phyloP scores from a whole-genome alignment of 1,140 invertebrate genomes.

The Drosophila subpulchrella region DNA sequence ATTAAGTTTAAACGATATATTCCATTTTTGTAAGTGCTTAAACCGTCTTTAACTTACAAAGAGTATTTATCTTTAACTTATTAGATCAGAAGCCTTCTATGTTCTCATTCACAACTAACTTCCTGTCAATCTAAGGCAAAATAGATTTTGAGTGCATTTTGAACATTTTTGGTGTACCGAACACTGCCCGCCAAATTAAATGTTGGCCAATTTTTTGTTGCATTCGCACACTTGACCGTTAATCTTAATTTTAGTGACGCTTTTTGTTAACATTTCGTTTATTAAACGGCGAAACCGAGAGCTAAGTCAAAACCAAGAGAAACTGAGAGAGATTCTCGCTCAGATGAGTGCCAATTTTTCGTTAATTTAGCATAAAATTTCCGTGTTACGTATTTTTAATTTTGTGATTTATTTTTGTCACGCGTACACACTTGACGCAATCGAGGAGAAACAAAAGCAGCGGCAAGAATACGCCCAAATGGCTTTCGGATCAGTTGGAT shows the following conservation, averaged over 20 bases:
- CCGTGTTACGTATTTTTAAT: slow-evolving; percentile 69
- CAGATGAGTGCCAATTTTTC: slow-evolving; percentile 62
- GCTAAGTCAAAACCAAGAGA: not conserved
- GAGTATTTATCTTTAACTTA: slow-evolving; percentile 5
- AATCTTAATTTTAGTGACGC: slow-evolving; percentile 14
- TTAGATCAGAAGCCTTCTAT: not conserved
- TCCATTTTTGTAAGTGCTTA: not conserved
- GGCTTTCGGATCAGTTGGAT: slow-evolving; percentile 22
- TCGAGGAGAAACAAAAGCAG: slow-evolving; percentile 18
- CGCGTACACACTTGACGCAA: slow-evolving; percentile 59
- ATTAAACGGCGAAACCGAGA: slow-evolving; percentile 11
- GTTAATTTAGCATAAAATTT: slow-evolving; percentile 75
- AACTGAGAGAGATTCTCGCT: slow-evolving; percentile 24
- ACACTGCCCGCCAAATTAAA: slow-evolving; percentile 1
- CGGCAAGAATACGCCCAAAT: slow-evolving; percentile 26
- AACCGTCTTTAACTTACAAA: not conserved
- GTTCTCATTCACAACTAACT: slow-evolving; percentile 51
- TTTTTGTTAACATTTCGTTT: slow-evolving; percentile 38
- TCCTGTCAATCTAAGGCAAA: slow-evolving; percentile 22
- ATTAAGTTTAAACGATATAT: too few relatives aligned
- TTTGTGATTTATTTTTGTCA: slow-evolving; percentile 80
- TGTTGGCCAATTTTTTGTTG: slow-evolving; percentile 2
- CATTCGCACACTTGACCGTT: slow-evolving; percentile 23
- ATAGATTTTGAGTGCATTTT: slow-evolving; percentile 13
- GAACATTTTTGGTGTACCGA: slow-evolving; percentile 5